Evolutionary conservation across 2,888 invertebrate species (phyloP), one percentile per base, ranked within the genome.

Genomic region (Scaptomyza flava): DNA sequence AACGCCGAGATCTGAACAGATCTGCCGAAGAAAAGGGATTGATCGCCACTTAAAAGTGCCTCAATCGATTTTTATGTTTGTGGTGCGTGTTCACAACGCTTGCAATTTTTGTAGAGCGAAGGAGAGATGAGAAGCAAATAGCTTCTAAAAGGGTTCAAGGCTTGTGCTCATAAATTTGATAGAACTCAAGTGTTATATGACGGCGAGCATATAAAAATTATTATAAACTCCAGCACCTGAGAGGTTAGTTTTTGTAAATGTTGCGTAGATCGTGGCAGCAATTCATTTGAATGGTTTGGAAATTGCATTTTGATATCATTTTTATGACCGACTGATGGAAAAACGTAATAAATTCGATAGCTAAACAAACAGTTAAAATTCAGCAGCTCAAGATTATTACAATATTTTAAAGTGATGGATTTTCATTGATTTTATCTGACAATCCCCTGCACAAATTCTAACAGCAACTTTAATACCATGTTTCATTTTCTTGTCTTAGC

Each of bases 101-200:
- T 72, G 73, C 71, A 47, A 68, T 72, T 77, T 60, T 66, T 43
- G 52, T 58, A 53, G 60, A 78, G 56, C 20, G n/a, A 12, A 11
- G 38, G 17, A 17, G 38, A 3, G 33, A 27, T 2, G 47, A 27
- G 48, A 23, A 60, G 33, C 23, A 17, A 17, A 6, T 14, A 9
- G 43, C 36, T 66, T 34, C 67, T 79, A 72, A 84, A 86, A 86
- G 87, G 83, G 83, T 84, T 83, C 79, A 66, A 68, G 65, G 60
- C 77, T 69, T 33, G 31, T 45, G 80, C 72, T 68, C 85, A 57
- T 87, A 84, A 84, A 84, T 82, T 76, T 79, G 86, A 81, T 87
- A 73, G 68, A 61, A 53, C 53, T 82, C 78, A 85, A 85, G 85
- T 87, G 87, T 68, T 77, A 64, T 62, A 59, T 27, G 50, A 43